Percentiles rank a stretch among this genome's conserved stretches.
Evolutionary conservation across 2,113 vertebrate genomes (phyloP).

Genomic region (Eptesicus fuscus): DNA sequence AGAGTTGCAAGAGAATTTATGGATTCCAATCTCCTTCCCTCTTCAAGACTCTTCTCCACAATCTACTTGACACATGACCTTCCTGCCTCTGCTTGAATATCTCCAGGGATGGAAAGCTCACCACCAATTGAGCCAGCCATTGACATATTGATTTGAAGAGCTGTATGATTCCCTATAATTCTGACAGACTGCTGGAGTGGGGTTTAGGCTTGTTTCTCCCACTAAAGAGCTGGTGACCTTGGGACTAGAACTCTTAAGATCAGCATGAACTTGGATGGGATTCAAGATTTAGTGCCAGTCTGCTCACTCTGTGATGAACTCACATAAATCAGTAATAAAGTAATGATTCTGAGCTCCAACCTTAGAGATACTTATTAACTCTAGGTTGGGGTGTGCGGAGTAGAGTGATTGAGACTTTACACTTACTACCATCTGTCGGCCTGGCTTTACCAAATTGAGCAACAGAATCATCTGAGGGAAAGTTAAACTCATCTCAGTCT

Average conservation of each 20-base stretch:
- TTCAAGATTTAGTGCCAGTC: background rate
- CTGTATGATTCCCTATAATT: background rate
- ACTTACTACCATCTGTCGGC: background rate
- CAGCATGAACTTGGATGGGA: background rate
- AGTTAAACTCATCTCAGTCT: background rate
- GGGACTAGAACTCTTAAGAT: background rate
- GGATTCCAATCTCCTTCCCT: background rate
- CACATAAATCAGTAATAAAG: background rate
- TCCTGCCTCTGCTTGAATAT: background rate
- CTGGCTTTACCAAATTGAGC: background rate
- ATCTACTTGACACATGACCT: background rate
- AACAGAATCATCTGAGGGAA: background rate
- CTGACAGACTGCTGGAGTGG: background rate
- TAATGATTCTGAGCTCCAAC: background rate
- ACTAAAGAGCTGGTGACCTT: background rate
- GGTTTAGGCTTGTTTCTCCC: background rate
- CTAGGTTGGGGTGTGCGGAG: background rate
- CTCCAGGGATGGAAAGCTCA: background rate
- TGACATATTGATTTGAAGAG: background rate
- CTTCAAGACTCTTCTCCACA: background rate
- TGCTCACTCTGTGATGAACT: background rate
- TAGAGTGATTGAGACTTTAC: background rate
- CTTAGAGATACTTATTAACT: background rate
- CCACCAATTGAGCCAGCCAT: background rate
- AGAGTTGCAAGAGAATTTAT: background rate